Conservation (phyloP, 1,140 invertebrate genomes). For the Heliconius nattereri region DNA sequence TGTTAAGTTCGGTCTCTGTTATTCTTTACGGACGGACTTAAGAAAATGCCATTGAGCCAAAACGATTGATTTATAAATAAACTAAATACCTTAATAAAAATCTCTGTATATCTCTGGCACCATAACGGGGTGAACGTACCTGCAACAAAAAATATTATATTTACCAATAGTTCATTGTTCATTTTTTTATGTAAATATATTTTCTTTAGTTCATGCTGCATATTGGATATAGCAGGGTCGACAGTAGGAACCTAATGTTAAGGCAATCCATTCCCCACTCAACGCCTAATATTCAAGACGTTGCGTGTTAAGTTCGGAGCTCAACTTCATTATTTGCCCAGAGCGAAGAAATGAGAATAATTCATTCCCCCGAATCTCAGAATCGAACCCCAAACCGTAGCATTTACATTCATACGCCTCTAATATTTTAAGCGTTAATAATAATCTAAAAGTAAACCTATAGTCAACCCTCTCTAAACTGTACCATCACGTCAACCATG, state of each 20-base stretch:
- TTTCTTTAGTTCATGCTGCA: no score
- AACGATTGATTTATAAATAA: background rate
- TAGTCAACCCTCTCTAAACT: background rate
- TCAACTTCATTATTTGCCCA: no score
- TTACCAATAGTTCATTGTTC: background rate
- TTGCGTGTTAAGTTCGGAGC: no score
- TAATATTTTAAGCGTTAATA: no score
- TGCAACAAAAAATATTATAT: constrained; percentile 21
- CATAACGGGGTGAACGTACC: constrained; percentile 1
- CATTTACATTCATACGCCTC: background rate
- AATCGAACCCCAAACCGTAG: background rate
- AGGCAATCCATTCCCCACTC: no score
- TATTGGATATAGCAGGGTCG: no score
- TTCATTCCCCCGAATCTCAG: background rate
- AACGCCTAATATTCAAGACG: no score
- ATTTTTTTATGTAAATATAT: background rate
- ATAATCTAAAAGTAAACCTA: background rate
- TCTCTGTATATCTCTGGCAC: background rate
- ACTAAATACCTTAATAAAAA: background rate
- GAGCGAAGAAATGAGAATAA: no score
- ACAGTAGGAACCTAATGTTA: no score
- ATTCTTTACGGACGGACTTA: no score
- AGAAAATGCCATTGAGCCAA: no score
- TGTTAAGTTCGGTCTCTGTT: background rate
- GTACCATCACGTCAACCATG: background rate